These are phyloP conservation scores for Brachypteracias leptosomus DNA, from an alignment of 2,113 vertebrate species.

Conservation along the genomic window DNA sequence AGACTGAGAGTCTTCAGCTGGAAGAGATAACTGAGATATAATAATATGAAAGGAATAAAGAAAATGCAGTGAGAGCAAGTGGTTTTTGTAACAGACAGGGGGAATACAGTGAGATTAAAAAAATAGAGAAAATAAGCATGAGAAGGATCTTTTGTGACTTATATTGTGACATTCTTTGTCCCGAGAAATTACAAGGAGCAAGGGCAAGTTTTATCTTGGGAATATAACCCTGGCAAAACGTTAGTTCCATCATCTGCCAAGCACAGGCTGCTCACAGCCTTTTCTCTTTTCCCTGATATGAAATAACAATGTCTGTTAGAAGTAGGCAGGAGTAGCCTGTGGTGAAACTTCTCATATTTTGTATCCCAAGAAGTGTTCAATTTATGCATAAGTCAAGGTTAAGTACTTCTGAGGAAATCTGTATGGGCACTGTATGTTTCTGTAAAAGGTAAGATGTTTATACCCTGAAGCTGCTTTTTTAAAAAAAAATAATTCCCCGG, in stretches of 20 bases:
- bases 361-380: not conserved
- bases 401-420: not conserved
- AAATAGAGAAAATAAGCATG: not conserved
- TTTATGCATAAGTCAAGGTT: not conserved
- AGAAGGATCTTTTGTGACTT: not conserved
- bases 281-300: not conserved
- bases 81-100: not conserved
- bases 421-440: not conserved
- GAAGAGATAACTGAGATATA: not conserved
- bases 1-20: not conserved
- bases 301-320: not conserved
- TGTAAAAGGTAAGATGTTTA: not conserved
- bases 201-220: not conserved
- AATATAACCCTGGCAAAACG: not conserved
- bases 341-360: not conserved
- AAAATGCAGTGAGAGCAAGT: fast-evolving
- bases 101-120: not conserved
- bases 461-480: not conserved
- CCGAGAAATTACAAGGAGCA: not conserved
- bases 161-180: not conserved
- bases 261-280: not conserved
- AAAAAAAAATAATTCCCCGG: too few relatives aligned
- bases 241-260: not conserved
- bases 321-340: not conserved
- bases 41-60: not conserved